phyloP scores from a whole-genome alignment of 2,797 vertebrate genomes.

The Microctenopoma stevenorrisi region DNA sequence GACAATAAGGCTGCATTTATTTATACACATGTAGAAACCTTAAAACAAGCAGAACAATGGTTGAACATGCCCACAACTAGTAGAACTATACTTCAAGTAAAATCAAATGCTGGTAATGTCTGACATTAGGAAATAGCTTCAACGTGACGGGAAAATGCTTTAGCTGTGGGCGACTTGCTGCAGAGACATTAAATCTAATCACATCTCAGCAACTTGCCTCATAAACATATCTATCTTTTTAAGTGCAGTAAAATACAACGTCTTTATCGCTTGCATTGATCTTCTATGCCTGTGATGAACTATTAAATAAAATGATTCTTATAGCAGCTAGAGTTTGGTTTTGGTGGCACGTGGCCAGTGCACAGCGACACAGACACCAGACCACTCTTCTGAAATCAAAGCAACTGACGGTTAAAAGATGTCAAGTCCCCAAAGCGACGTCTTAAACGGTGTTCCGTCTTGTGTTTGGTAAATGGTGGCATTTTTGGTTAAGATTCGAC shows the following conservation, averaged over 20 bases:
- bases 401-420: background rate
- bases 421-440: background rate
- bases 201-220: constrained; percentile 54
- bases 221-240: constrained; percentile 46
- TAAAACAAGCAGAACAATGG: constrained; percentile 40
- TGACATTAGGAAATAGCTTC: constrained; percentile 55
- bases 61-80: constrained; percentile 42
- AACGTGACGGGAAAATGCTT: constrained; percentile 28
- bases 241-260: constrained; percentile 77
- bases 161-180: background rate
- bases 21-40: constrained; percentile 18
- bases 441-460: background rate
- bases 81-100: constrained; percentile 70
- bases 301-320: constrained; percentile 48
- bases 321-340: constrained; percentile 80
- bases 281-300: constrained; percentile 37
- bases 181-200: constrained; percentile 4
- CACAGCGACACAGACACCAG: background rate
- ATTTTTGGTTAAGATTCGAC: background rate
- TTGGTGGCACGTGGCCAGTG: constrained; percentile 42
- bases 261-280: constrained; percentile 49
- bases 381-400: background rate
- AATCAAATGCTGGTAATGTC: constrained; percentile 76
- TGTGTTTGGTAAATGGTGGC: background rate
- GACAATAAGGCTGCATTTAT: constrained; percentile 39